Evolutionary conservation across 2,888 invertebrate species (phyloP).

Genomic region (Cataglyphis altisquamis): DNA sequence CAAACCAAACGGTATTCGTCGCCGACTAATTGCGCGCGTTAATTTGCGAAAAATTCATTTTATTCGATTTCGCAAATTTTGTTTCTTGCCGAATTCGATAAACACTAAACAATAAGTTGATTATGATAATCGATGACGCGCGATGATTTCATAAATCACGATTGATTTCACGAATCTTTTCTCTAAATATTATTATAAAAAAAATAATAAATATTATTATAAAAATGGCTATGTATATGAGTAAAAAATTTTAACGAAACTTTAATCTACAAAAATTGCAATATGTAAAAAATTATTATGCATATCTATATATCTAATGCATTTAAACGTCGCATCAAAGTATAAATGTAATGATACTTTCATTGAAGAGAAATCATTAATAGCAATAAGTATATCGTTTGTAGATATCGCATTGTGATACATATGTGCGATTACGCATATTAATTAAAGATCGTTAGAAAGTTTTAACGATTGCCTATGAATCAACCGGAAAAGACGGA

Average conservation of each 20-base stretch:
- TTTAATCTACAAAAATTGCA: background rate
- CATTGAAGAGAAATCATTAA: constrained; percentile 23
- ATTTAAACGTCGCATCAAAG: background rate
- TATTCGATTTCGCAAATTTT: background rate
- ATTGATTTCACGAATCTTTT: background rate
- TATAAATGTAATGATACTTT: constrained; percentile 22
- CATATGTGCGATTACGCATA: constrained; percentile 59
- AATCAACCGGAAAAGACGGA: constrained; percentile 75
- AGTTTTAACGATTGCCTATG: constrained; percentile 76
- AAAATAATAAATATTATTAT: background rate
- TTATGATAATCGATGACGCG: constrained; percentile 1
- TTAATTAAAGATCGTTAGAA: constrained; percentile 78
- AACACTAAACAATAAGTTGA: background rate
- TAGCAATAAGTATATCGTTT: constrained; percentile 7
- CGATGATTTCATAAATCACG: background rate
- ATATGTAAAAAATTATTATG: background rate
- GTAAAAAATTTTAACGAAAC: background rate
- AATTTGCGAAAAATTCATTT: constrained; percentile 7
- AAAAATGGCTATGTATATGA: background rate
- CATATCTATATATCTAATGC: background rate
- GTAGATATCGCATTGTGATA: constrained; percentile 39
- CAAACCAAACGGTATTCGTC: constrained; percentile 75
- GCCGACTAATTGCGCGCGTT: constrained; percentile 58
- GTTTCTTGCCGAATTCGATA: background rate
- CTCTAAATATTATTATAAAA: background rate